Base-by-base conservation (phyloP, 1,140 invertebrate species). In the Drosophila funebris region DNA sequence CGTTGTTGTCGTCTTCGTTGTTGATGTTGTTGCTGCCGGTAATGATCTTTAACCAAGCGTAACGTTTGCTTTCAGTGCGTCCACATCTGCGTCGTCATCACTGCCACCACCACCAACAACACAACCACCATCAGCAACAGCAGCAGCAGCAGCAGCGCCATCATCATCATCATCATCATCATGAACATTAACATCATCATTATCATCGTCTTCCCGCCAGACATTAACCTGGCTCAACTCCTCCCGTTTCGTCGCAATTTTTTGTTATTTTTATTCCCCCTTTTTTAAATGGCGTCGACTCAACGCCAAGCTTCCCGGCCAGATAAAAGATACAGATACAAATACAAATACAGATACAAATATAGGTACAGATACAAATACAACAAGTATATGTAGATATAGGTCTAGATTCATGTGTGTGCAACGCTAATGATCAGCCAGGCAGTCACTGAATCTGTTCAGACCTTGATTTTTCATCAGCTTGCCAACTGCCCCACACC, bases 11-110 rank as follows among this genome's bases (percentile, higher is more conserved):
- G 54, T 50, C 31, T 31, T 68, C 18, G 27, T 44, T 62, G 57
- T 53, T 62, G 57, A 16, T 69, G 67, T 63, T 56, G 60, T 69
- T 70, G 78, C 73, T 87, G 78, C 78, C 83, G 83, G 83, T 87
- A 87, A 87, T 87, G 83, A 87, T 87, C 83, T 88, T 88, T 88
- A 88, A 88, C 83, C 83, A 88, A 88, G 83, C 83, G 83, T 78
- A 89, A 88, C 83, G 83, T 89, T 88, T 80, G 83, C 84, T 88
- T 88, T 88, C 84, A 88, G 83, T 88, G 83, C 83, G 84, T 88
- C 78, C 82, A 88, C 83, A 88, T 87, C 83, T 87, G 83, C 83
- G 83, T 77, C 75, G 83, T 87, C 83, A 88, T 81, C 78, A 81
- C 67, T 56, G 50, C 11, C 69, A 46, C 14, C 60, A 41, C 37